Base-by-base conservation (phyloP, 1,140 invertebrate species). In the Pogonomyrmex barbatus region DNA sequence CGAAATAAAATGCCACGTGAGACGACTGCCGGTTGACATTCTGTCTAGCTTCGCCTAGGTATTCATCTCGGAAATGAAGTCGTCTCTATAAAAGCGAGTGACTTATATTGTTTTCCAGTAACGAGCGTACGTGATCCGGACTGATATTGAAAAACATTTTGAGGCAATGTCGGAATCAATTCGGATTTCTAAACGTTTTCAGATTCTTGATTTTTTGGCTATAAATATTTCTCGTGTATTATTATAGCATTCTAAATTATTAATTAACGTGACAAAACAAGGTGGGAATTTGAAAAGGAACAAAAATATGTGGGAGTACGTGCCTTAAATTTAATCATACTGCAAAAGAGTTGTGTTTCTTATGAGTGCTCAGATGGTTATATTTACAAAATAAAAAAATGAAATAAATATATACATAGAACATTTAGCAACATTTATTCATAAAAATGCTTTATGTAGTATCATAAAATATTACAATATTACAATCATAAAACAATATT, bases 1-100 rank as follows among this genome's bases (percentile, higher is more conserved):
- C 60, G 76, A 87, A 45, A 81, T 78, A 76, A 86, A 88, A 89
- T 58, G 56, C 14, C 17, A 36, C 2, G 14, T 56, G 33, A 33
- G 17, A 56, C 42, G 42, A 47, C n/a, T 17, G 54, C 5, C 33
- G 30, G 68, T 62, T 73, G 56, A 75, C 79, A 73, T 65, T 81
- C 8, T 36, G 9, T 47, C 12, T 33, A 42, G 24, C 56, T 24
- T 54, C 42, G 30, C 12, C 12, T 47, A 56, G 50, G n/a, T 60
- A 83, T 75, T 47, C 33, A 39, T 75, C 42, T 73, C 12, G 24
- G 10, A 62, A 83, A 75, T 75, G n/a, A 62, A 75, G n/a, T 45
- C 39, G 14, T 24, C 0, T 3, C 10, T 73, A 39, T 62, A 58
- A 73, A 73, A 75, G 30, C 33, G n/a, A 14, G n/a, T 36, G 8